Evolutionary conservation across 2,797 vertebrate species (phyloP), one percentile per base, ranked within the genome.

Genomic region (Dendrocincla tyrannina): DNA sequence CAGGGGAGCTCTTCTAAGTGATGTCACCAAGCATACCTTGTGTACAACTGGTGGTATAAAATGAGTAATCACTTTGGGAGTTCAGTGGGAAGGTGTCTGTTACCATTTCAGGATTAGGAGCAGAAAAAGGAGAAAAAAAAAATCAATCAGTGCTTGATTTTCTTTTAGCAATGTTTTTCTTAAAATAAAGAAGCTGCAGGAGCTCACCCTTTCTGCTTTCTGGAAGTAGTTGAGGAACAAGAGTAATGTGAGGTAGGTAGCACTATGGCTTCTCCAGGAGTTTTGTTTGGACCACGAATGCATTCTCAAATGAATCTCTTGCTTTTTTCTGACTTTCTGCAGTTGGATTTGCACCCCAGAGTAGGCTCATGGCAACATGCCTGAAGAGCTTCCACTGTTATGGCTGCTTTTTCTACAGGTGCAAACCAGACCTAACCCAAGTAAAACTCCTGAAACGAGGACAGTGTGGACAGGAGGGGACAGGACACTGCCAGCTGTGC

Each of bases 291-390:
- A 50, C 22, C 30, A 76, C 28, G 24, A 27, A 7, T 14, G 10
- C 20, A 32, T 25, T 39, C 75, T 18, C 25, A 69, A 91, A 28
- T 30, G n/a, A 66, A 24, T n/a, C 10, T 79, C 16, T 58, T 62
- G 41, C 28, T 66, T 60, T 47, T n/a, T 39, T 17, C 8, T 8
- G 13, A 18, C 53, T 76, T 72, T 13, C 41, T 81, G n/a, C 13
- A 25, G 28, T 44, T 56, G 30, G 5, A 35, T 85, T 66, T 81
- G 24, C 53, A 66, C 12, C 20, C 9, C 11, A 17, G 47, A 13
- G 17, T 4, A 30, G 39, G 28, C 44, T 42, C 1, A 33, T 25
- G 67, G 72, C 22, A n/a, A 20, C 1, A 0, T 42, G 13, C 18
- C 76, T 53, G 39, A 35, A 82, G 46, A 25, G 41, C 14, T 56